phyloP scores from a whole-genome alignment of 2,797 vertebrate species.

The Amniataba percoides region DNA sequence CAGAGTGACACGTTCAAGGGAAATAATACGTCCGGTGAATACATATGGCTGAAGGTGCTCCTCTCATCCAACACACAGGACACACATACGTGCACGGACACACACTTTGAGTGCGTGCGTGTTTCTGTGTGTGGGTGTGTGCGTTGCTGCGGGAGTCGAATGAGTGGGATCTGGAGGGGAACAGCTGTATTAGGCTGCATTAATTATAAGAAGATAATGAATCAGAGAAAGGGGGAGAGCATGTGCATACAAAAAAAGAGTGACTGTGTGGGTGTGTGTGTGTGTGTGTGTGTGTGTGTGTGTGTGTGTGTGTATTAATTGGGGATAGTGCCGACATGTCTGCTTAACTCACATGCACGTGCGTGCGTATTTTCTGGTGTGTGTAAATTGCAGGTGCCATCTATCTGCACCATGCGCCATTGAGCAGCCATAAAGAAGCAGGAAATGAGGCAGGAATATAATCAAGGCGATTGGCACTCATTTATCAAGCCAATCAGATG shows the following conservation, averaged over 20 bases:
- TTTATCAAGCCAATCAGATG: slow-evolving; percentile 74
- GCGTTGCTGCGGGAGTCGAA: slow-evolving; percentile 5
- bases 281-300: slow-evolving; percentile 24
- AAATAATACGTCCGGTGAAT: slow-evolving; percentile 39
- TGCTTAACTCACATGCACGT: slow-evolving; percentile 15
- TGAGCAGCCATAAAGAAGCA: slow-evolving; percentile 74
- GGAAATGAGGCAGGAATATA: slow-evolving; percentile 80
- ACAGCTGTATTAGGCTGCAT: slow-evolving; percentile 74
- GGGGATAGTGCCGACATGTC: slow-evolving; percentile 19
- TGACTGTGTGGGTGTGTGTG: slow-evolving; percentile 5
- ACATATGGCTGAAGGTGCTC: slow-evolving; percentile 20
- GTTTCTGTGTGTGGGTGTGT: neutral
- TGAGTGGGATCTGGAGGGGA: slow-evolving; percentile 70
- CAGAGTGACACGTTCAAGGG: slow-evolving; percentile 22
- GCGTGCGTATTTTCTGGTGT: slow-evolving; percentile 11
- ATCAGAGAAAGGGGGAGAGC: slow-evolving; percentile 72
- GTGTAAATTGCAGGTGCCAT: slow-evolving; percentile 55
- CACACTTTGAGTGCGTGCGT: neutral
- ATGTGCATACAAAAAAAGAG: neutral
- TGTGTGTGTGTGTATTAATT: slow-evolving; percentile 29
- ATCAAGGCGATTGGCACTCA: slow-evolving; percentile 71
- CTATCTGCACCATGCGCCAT: slow-evolving; percentile 72
- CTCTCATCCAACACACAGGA: slow-evolving; percentile 23
- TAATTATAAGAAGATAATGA: slow-evolving; percentile 89
- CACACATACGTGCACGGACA: slow-evolving; percentile 11